Base-by-base conservation (phyloP, 2,113 vertebrate species). In the Prietella phreatophila region DNA sequence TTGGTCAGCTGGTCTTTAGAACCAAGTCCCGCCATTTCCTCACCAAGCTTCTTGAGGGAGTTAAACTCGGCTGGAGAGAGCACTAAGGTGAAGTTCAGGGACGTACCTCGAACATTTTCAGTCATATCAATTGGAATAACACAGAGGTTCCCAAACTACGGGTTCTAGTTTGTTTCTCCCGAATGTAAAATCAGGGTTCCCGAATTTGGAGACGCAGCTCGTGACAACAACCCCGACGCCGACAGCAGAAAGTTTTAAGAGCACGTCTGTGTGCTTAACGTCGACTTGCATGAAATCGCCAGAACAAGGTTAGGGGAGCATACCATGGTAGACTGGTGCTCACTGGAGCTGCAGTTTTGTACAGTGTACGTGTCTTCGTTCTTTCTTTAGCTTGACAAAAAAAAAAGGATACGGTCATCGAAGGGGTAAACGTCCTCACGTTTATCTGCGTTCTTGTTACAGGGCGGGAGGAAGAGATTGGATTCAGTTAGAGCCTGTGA, bases 351-450 rank as follows among this genome's bases (percentile, higher is more conserved):
- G 67, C 0, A 19, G 30, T 71, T 71, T 36, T 19, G 30, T 15
- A 27, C 25, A 27, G 9, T 25, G 25, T 30, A 67, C 13, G 30
- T 15, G 65, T 67, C 5, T 67, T 36, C 0, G 13, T 55, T 17
- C 42, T 25, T n/a, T 81, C n/a, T 58, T 58, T 81, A 5, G 22
- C 33, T 65, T 7, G n/a, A 50, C 6, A 47, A 47, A 47, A 47
- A 47, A 47, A 61, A 3, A 86, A 99, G 90, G 97, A 99, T 99
- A 99, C 97, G 84, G 56, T 96, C 94, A 42, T 97, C 95, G 90
- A 99, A 97, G 58, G 88, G 94, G 92, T 99, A 99, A 27, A 99
- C 96, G 0, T 96, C 84, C 89, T 97, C 96, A 1, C 92, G 94
- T 55, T 58, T 95, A 36, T 94, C 84, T 0, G 97, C 97, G 0